A percentile compares a stretch with the other conserved stretches of the same genome.
Conservation (phyloP, 2,113 vertebrate species). For the Malurus alboscapulatus region DNA sequence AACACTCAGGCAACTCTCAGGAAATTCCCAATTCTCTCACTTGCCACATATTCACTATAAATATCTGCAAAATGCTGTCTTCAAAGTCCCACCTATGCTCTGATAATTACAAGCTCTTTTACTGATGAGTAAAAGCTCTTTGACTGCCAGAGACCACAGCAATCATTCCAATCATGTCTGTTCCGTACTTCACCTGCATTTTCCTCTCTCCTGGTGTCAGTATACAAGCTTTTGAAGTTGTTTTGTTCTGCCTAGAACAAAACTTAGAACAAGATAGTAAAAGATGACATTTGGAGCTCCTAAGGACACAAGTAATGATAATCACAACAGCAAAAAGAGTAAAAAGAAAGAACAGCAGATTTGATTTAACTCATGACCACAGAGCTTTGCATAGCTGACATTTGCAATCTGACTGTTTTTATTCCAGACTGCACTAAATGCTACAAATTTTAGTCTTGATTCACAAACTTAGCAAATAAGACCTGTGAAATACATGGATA, state of each 20-base stretch:
- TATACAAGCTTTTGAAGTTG: not conserved
- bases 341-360: not conserved
- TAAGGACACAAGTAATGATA: not conserved
- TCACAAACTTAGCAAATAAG: not conserved
- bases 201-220: not conserved
- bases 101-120: not conserved
- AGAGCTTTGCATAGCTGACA: not conserved
- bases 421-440: not conserved
- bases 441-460: not conserved
- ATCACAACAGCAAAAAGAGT: not conserved
- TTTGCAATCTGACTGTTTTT: not conserved
- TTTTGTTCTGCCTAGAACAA: not conserved
- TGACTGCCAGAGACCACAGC: not conserved
- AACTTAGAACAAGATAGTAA: not conserved
- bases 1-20: not conserved
- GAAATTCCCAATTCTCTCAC: not conserved
- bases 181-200: not conserved
- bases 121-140: not conserved
- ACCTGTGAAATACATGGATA: not conserved
- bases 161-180: not conserved
- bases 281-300: not conserved
- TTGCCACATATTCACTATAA: not conserved
- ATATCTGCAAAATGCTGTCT: not conserved
- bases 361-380: not conserved
- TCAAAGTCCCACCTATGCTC: not conserved